Evolutionary conservation across 2,888 invertebrate genomes (phyloP).

Genomic region (Tenodera sinensis): DNA sequence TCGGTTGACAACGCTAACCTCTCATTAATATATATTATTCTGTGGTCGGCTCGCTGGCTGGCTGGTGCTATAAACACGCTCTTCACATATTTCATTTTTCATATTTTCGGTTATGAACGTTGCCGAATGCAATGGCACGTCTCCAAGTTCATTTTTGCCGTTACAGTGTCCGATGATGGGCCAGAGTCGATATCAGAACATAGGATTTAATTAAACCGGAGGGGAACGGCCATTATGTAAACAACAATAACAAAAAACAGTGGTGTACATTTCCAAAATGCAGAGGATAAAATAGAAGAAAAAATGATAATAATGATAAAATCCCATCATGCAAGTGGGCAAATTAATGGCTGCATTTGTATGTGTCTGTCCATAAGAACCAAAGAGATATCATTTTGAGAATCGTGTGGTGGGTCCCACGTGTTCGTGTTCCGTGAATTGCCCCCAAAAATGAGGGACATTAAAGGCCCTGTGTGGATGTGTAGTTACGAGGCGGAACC

Average conservation of each 20-base stretch:
- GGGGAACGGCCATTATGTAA: background rate
- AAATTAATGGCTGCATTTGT: background rate
- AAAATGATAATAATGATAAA: background rate
- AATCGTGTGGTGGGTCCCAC: background rate
- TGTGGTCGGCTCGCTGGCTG: background rate
- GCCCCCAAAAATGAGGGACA: background rate
- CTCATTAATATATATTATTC: background rate
- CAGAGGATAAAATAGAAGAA: background rate
- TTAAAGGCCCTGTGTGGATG: background rate
- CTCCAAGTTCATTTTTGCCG: background rate
- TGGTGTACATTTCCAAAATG: background rate
- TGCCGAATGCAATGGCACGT: background rate
- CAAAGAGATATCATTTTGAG: background rate
- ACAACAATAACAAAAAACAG: background rate
- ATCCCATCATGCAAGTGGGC: background rate
- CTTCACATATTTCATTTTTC: background rate
- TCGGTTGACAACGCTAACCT: background rate
- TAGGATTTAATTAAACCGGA: background rate
- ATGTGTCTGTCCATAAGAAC: background rate
- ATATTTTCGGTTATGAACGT: background rate
- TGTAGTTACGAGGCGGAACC: background rate
- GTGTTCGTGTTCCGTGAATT: background rate
- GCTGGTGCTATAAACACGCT: background rate
- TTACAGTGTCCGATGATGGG: background rate
- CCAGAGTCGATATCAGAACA: background rate